Percentiles rank a stretch among this genome's conserved stretches.
Conservation (phyloP, 2,797 vertebrate genomes). For the Acridotheres tristis region DNA sequence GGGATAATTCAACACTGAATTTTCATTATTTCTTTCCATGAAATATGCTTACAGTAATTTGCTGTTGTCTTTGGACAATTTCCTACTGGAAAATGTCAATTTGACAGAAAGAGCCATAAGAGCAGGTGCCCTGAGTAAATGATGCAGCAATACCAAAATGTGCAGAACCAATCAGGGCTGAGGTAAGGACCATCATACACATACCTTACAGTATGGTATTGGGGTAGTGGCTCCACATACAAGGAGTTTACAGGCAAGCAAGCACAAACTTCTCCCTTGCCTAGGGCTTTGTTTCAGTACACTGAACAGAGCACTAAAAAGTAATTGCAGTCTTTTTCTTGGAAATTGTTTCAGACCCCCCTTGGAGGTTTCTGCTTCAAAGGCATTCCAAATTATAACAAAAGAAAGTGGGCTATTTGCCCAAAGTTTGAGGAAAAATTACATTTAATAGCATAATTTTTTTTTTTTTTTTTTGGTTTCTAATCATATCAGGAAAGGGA, state of each 20-base stretch:
- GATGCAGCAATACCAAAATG: not conserved
- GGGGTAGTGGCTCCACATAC: not conserved
- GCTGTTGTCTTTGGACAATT: not conserved
- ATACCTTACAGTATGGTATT: not conserved
- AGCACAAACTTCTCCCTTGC: not conserved
- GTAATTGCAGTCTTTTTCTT: conserved; percentile 40
- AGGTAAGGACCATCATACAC: not conserved
- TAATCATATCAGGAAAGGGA: not conserved
- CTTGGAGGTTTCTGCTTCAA: conserved; percentile 41
- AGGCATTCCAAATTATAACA: not conserved
- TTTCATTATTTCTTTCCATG: not conserved
- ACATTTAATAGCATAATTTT: not conserved
- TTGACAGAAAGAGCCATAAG: not conserved
- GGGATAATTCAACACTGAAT: not conserved
- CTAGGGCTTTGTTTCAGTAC: conserved; percentile 8
- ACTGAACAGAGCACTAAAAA: not conserved
- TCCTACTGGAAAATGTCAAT: not conserved
- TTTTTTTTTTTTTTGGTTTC: not conserved
- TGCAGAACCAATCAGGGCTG: not conserved
- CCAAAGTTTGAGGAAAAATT: not conserved
- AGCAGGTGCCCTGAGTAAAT: not conserved
- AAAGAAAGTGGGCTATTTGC: not conserved
- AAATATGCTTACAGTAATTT: not conserved
- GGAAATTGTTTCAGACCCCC: conserved; percentile 32
- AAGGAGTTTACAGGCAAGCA: not conserved